A percentile compares a stretch with the other conserved stretches of the same genome.
Conservation (phyloP, 2,113 vertebrate species). For the Isurus oxyrinchus region DNA sequence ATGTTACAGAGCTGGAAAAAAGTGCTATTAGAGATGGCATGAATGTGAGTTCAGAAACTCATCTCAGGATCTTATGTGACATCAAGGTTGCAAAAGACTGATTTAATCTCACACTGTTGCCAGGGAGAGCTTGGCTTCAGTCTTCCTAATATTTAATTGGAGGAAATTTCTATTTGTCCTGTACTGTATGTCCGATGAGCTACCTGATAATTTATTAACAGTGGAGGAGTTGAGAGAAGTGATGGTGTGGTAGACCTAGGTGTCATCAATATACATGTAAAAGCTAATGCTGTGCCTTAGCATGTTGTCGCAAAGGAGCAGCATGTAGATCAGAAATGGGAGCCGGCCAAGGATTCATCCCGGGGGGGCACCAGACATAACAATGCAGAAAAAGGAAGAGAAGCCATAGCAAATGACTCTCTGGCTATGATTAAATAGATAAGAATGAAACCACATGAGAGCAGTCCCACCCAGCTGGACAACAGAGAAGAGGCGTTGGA, state of each 20-base stretch:
- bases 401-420: neutral
- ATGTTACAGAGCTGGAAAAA: neutral
- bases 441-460: neutral
- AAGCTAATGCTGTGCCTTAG: neutral
- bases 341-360: neutral
- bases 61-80: neutral
- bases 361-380: neutral
- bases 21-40: neutral
- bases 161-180: neutral
- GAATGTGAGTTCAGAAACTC: neutral
- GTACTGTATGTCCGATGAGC: neutral
- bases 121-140: neutral
- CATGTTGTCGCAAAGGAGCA: neutral
- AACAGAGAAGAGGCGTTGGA: neutral
- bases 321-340: neutral
- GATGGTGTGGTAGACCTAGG: neutral
- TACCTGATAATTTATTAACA: neutral
- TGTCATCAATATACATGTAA: neutral
- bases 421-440: neutral
- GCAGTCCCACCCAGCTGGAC: too few relatives aligned
- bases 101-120: neutral
- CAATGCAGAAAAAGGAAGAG: neutral
- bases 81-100: neutral
- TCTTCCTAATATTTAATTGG: neutral
- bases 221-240: neutral